Percentiles rank a stretch among this genome's conserved stretches.
Conservation (phyloP, 2,888 invertebrate species). For the Drosophila testacea region DNA sequence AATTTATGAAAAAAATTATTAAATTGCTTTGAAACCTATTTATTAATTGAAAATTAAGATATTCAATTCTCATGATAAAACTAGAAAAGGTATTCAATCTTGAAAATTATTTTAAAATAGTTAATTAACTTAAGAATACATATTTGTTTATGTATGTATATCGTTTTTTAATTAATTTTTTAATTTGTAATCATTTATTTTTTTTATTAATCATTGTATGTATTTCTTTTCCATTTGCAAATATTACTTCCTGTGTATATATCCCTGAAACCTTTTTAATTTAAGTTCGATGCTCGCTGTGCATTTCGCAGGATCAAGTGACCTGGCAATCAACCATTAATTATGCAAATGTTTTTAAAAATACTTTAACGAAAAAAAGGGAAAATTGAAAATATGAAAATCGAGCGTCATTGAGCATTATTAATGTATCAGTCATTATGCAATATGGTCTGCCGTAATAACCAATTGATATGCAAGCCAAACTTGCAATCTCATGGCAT, state of each 20-base stretch:
- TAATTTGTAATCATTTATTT: not conserved
- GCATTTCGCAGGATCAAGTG: slow-evolving; percentile 10
- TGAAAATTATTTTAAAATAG: too few relatives aligned
- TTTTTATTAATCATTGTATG: not conserved
- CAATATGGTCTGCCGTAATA: slow-evolving; percentile 25
- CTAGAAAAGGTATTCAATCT: too few relatives aligned
- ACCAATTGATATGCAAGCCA: slow-evolving; percentile 43
- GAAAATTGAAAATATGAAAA: slow-evolving; percentile 12
- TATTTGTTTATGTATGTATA: too few relatives aligned
- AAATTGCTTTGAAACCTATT: not conserved
- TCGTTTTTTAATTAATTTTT: too few relatives aligned
- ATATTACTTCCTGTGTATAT: slow-evolving; percentile 4
- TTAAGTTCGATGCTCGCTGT: not conserved
- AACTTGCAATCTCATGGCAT: slow-evolving; percentile 53
- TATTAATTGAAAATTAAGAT: too few relatives aligned
- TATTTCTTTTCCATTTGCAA: not conserved
- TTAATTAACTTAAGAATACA: too few relatives aligned
- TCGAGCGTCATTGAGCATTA: slow-evolving; percentile 41
- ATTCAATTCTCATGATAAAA: too few relatives aligned
- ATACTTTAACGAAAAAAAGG: slow-evolving; percentile 11
- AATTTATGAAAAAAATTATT: not conserved
- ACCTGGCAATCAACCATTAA: slow-evolving; percentile 27
- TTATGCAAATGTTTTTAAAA: slow-evolving; percentile 34
- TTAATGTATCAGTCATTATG: slow-evolving; percentile 52
- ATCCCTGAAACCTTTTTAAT: slow-evolving; percentile 4